Base-by-base conservation (phyloP, 1,140 invertebrate genomes). In the Calliphora vicina region DNA sequence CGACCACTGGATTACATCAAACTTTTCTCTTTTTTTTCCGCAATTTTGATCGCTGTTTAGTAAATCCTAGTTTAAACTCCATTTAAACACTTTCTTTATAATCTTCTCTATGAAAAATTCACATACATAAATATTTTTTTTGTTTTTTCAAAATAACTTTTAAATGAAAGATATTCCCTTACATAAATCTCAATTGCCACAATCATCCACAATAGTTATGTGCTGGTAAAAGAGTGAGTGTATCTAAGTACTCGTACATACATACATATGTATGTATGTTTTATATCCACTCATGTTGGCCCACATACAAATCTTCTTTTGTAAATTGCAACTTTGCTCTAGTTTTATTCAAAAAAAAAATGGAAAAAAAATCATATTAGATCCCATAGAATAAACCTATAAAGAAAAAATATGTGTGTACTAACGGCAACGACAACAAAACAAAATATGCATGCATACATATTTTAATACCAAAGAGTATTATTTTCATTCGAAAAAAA, bases 241-340 rank as follows among this genome's bases (percentile, higher is more conserved):
- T 57, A 15, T n/a, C n/a, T n/a, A n/a, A n/a, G n/a, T n/a, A n/a
- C n/a, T n/a, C n/a, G n/a, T n/a, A n/a, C n/a, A n/a, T 2, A 57
- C n/a, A n/a, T 57, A 6, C n/a, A 5, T 57, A 6, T 17, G 35
- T 35, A 35, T 8, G 10, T 35, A 35, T 35, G 10, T 35, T 35
- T 35, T 35, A 35, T n/a, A 57, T 4, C 13, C 45, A 57, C 45
- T 17, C 45, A 57, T n/a, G n/a, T 3, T 57, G 50, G 50, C 50
- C 50, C 50, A 57, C 50, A 57, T 17, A 57, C 45, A 57, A 57
- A 57, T 57, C 45, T 57, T 57, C 45, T 57, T 57, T 57, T 57
- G 45, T 67, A 67, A 67, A 67, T 67, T 67, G 61, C 61, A 67
- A 67, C 10, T 67, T 67, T 67, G 61, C 61, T 67, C 61, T 23